Conservation (phyloP, 2,797 vertebrate species). For the Mustela erminea region DNA sequence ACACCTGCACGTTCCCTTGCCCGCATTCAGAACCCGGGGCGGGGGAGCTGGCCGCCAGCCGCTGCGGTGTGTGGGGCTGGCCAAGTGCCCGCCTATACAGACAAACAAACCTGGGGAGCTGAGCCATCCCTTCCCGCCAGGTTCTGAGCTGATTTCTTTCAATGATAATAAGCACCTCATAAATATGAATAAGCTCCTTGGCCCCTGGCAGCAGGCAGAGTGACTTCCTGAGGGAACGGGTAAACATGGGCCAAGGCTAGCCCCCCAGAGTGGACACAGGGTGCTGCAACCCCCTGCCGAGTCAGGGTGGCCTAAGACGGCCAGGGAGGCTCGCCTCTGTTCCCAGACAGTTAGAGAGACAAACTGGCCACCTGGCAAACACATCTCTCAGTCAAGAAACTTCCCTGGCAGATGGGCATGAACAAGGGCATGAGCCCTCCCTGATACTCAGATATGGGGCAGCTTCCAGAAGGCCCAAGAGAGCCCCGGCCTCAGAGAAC, state of each 20-base stretch:
- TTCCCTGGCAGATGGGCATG: background rate
- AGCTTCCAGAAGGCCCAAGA: background rate
- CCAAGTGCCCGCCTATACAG: background rate
- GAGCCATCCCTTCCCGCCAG: background rate
- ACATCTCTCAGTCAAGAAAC: background rate
- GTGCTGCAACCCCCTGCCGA: background rate
- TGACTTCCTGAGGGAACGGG: background rate
- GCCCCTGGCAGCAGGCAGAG: background rate
- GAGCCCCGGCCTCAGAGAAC: background rate
- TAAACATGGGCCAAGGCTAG: background rate
- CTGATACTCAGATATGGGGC: background rate
- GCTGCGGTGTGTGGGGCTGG: background rate
- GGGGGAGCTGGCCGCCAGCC: too few relatives aligned
- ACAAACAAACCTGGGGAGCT: background rate
- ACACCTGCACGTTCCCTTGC: too few relatives aligned
- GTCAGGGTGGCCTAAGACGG: background rate
- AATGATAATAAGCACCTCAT: constrained; percentile 21
- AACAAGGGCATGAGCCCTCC: background rate
- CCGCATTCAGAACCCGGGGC: background rate
- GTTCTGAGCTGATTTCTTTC: background rate
- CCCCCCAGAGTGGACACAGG: background rate
- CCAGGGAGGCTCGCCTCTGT: rapidly evolving
- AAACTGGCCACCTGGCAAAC: background rate
- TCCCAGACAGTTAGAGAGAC: background rate
- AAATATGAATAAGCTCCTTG: background rate